Evolutionary conservation across 2,113 vertebrate species (phyloP), one percentile per base, ranked within the genome.

Genomic region (Typhlomys cinereus): DNA sequence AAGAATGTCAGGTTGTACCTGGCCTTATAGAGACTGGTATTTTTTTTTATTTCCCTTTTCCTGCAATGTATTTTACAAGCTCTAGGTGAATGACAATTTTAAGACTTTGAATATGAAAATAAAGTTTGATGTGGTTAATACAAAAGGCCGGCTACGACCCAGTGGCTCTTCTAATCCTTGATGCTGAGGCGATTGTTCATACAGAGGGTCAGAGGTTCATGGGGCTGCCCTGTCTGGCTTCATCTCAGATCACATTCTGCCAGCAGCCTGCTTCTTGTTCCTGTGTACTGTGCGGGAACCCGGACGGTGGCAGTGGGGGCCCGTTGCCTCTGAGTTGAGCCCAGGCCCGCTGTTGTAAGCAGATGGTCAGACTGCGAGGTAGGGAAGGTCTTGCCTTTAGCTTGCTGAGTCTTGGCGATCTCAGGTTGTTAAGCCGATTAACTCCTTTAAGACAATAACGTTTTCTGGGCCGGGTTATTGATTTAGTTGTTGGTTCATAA

Each of bases 41-140:
- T 95, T 95, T 92, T 95, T 95, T 89, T 73, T 86, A 2, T 66
- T 96, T 94, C 6, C 41, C 64, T 73, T 85, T 83, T 91, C 81
- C 41, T 36, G 74, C 4, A 29, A 7, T 64, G 10, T 90, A 79
- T 25, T 25, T n/a, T 75, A 85, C 88, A 41, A n/a, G 15, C 23
- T 48, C 52, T n/a, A n/a, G 44, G 61, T 48, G n/a, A 27, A 36
- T 20, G 39, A 79, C 36, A 92, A 61, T 62, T 89, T 71, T 83
- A 50, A 76, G 31, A 79, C 25, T 90, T 90, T 73, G 34, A 94
- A 79, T 84, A 81, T 39, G 57, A 54, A 95, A 90, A 36, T 46
- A 44, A 80, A 84, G 29, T 89, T 80, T 88, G 62, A 41, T 57
- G 39, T 31, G 3, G 44, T 95, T 89, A 67, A 86, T 50, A 52